phyloP scores from a whole-genome alignment of 2,113 vertebrate genomes.

The Nothocercus nigrocapillus region DNA sequence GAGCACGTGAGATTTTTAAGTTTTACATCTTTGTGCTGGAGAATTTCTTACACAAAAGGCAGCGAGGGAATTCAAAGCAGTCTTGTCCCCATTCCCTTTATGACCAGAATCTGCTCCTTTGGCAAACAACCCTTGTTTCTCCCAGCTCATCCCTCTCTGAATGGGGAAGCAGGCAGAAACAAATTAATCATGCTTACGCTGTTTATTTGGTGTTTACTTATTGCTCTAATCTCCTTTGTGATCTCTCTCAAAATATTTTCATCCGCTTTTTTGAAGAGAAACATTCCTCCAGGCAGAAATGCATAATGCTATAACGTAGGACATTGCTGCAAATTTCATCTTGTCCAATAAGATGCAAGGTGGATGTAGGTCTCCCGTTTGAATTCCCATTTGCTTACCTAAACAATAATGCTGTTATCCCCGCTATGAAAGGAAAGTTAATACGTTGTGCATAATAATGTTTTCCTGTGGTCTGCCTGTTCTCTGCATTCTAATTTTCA shows the following conservation, averaged over 20 bases:
- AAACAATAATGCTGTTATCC: constrained; percentile 27
- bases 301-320: constrained; percentile 20
- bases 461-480: constrained; percentile 52
- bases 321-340: constrained; percentile 21
- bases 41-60: constrained; percentile 1
- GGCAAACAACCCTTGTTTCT: constrained; percentile 11
- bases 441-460: constrained; percentile 14
- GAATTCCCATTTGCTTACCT: constrained; percentile 45
- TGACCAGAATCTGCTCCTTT: constrained; percentile 1
- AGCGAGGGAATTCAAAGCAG: neutral
- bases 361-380: constrained; percentile 27
- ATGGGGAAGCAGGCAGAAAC: neutral
- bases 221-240: constrained; percentile 52
- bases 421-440: constrained; percentile 12
- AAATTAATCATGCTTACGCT: constrained; percentile 9
- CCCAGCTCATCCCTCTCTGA: neutral
- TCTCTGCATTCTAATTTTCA: constrained; percentile 65
- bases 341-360: neutral
- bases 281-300: constrained; percentile 45
- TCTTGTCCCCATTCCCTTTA: neutral
- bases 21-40: neutral
- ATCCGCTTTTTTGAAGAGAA: constrained; percentile 30
- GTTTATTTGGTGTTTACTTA: constrained; percentile 25
- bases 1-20: neutral
- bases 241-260: constrained; percentile 50